These are phyloP conservation scores for Dendrolimus kikuchii DNA, from an alignment of 1,140 invertebrate genomes.

Conservation along the genomic window DNA sequence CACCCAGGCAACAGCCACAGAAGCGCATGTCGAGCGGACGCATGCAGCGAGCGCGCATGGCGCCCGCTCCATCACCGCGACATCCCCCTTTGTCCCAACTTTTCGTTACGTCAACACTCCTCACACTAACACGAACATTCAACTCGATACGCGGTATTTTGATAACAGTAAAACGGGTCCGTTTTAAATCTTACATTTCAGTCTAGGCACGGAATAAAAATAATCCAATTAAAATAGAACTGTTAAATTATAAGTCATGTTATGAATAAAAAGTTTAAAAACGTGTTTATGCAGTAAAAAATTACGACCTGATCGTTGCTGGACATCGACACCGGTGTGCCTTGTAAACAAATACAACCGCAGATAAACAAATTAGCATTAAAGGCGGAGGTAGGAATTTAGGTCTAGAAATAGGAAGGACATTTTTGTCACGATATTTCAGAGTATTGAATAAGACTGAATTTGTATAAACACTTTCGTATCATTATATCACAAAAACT, in stretches of 20 bases:
- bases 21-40: slow-evolving; percentile 56
- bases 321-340: slow-evolving; percentile 17
- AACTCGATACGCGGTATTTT: slow-evolving; percentile 53
- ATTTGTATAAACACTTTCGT: neutral
- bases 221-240: too few species aligned
- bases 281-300: slow-evolving; percentile 11
- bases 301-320: slow-evolving; percentile 18
- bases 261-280: too few species aligned
- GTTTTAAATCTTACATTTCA: too few species aligned
- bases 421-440: slow-evolving; percentile 1
- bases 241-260: too few species aligned
- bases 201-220: too few species aligned
- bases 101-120: slow-evolving; percentile 13
- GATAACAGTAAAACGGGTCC: slow-evolving; percentile 10
- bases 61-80: slow-evolving; percentile 43
- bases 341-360: slow-evolving; percentile 41
- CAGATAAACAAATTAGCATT: slow-evolving; percentile 35
- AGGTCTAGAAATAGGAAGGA: slow-evolving; percentile 5
- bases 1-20: slow-evolving; percentile 60
- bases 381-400: slow-evolving; percentile 15
- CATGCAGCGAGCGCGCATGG: slow-evolving; percentile 33
- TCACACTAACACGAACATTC: slow-evolving; percentile 50
- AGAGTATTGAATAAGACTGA: slow-evolving; percentile 1
- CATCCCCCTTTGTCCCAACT: slow-evolving; percentile 26
- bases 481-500: neutral